Evolutionary conservation across 2,888 invertebrate genomes (phyloP), one percentile per base, ranked within the genome.

Genomic region (Sarcophaga caerulescens): DNA sequence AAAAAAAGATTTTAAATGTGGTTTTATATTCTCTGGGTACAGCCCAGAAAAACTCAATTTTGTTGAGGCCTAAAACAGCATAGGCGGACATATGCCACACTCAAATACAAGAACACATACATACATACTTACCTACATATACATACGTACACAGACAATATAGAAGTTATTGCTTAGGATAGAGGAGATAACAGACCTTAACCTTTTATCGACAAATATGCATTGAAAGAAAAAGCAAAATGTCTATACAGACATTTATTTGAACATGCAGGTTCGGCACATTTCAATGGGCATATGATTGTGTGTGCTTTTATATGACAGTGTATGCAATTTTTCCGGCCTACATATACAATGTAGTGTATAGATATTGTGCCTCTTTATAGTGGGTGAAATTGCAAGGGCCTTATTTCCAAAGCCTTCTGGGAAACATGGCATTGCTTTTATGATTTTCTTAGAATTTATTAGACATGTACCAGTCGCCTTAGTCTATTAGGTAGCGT

Each of bases 151-250:
- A 35, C 35, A 35, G 35, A 66, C 59, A 82, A 21, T 59, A 71
- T 59, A 76, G 65, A 71, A 71, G 65, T 23, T 14, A 68, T 35
- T 69, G n/a, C 23, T 63, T 6, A 71, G 71, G 59, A 75, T 57
- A 74, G 25, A 65, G 17, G 35, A 69, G 62, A 68, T 59, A 74
- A 57, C 57, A 66, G 66, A 25, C 79, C 70, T 80, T 84, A 80
- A 80, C 79, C 84, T 80, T 84, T 84, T 84, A 76, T 84, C 84
- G 70, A 84, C 79, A 84, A 76, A 75, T 76, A 71, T 80, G 79
- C 75, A 84, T 75, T 74, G 75, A 79, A 68, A 57, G 78, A 73
- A 78, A 73, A 63, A 23, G 77, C 83, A 83, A 52, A 52, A 52
- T 17, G 12, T 52, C 52, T 71, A 78, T 75, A 66, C 17, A 52